These are phyloP conservation scores for Diaphora mendica DNA, from an alignment of 2,888 invertebrate genomes.

Conservation along the genomic window DNA sequence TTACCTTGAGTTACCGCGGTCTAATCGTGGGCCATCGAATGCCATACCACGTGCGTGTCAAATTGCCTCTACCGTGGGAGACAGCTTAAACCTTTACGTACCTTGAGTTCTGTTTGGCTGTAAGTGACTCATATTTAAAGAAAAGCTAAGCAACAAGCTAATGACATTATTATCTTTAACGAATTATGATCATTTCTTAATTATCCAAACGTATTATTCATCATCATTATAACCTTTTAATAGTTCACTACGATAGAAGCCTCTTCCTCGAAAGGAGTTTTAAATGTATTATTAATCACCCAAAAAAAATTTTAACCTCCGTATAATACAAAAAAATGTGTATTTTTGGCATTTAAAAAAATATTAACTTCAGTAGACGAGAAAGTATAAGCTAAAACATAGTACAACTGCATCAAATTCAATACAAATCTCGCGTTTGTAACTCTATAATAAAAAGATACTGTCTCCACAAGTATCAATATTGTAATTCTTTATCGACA, in stretches of 20 bases:
- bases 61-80: constrained; percentile 85
- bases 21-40: constrained; percentile 80
- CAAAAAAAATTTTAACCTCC: too few species aligned
- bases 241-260: too few species aligned
- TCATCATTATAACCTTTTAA: too few species aligned
- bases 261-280: too few species aligned
- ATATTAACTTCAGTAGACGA: neutral
- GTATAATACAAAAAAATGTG: neutral
- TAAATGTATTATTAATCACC: neutral
- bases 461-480: neutral
- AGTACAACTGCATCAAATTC: neutral
- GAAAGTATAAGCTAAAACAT: neutral
- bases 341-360: neutral
- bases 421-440: neutral
- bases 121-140: constrained; percentile 5
- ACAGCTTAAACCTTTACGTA: constrained; percentile 59
- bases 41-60: constrained; percentile 83
- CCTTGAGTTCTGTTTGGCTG: constrained; percentile 43
- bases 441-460: neutral
- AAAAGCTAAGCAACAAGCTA: neutral
- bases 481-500: constrained; percentile 19
- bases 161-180: neutral
- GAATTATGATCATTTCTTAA: neutral
- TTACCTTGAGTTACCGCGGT: constrained; percentile 72
- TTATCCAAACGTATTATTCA: neutral